A percentile compares a stretch with the other conserved stretches of the same genome.
Evolutionary conservation across 2,113 vertebrate species (phyloP).

Genomic region (Oreotragus oreotragus): DNA sequence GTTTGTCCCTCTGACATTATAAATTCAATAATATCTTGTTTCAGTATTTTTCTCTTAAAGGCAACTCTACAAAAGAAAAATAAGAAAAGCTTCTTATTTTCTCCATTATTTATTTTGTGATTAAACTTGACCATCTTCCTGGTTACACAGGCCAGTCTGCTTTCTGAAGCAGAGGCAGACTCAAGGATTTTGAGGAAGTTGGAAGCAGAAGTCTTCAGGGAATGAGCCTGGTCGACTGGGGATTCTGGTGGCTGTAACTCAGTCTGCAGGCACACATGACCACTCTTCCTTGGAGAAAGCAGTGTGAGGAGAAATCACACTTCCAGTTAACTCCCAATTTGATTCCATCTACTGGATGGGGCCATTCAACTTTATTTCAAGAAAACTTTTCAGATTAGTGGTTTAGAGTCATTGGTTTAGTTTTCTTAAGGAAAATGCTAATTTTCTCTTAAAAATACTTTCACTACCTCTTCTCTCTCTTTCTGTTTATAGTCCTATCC

Average conservation of each 20-base stretch:
- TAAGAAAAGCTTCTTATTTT: not conserved
- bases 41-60: constrained; percentile 13
- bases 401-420: not conserved
- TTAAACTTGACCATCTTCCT: not conserved
- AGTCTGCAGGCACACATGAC: no score
- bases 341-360: not conserved
- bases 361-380: not conserved
- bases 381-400: not conserved
- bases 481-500: not conserved
- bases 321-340: not conserved
- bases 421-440: not conserved
- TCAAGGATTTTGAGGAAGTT: not conserved
- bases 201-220: not conserved
- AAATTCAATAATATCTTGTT: not conserved
- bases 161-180: not conserved
- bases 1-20: not conserved
- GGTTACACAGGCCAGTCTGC: not conserved
- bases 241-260: not conserved
- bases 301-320: not conserved
- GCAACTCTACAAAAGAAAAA: not conserved
- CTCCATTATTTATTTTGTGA: not conserved
- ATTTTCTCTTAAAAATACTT: not conserved
- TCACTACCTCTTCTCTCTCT: not conserved
- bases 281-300: not conserved
- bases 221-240: rapidly evolving